A percentile compares a stretch with the other conserved stretches of the same genome.
These are phyloP conservation scores for Tethya wilhelma DNA, from an alignment of 37 sponge, comb jelly and placozoan genomes.

Conservation along the genomic window DNA sequence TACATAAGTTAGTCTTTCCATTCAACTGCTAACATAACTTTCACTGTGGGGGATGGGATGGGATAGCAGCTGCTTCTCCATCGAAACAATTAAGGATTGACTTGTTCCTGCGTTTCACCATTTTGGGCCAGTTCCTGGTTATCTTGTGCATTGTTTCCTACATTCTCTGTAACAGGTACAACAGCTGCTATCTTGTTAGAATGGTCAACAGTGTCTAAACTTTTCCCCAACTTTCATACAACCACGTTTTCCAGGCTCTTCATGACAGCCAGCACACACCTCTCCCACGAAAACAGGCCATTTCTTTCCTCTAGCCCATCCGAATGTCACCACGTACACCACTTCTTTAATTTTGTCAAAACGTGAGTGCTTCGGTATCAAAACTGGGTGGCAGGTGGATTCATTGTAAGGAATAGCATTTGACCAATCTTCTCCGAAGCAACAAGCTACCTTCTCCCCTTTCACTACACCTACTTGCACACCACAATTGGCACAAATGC, in stretches of 20 bases:
- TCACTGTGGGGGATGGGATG: too few relatives aligned
- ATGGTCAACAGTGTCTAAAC: too few relatives aligned
- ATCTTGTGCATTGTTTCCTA: too few relatives aligned
- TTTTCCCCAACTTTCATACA: too few relatives aligned
- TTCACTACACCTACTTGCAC: not conserved
- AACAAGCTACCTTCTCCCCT: slow-evolving; percentile 2
- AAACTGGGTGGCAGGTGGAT: slow-evolving; percentile 32
- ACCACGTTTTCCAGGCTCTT: not conserved
- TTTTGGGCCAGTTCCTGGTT: too few relatives aligned
- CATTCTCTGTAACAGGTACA: too few relatives aligned
- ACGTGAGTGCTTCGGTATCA: slow-evolving; percentile 10
- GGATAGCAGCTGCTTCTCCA: too few relatives aligned
- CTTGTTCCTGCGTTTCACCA: too few relatives aligned
- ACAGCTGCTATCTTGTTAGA: too few relatives aligned
- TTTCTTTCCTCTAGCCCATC: not conserved
- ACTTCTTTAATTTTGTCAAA: slow-evolving; percentile 13
- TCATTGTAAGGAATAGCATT: slow-evolving; percentile 24
- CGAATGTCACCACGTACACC: slow-evolving; percentile 1
- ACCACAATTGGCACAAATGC: slow-evolving; percentile 19
- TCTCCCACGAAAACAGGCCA: not conserved
- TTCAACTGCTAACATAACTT: too few relatives aligned
- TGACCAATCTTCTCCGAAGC: not conserved
- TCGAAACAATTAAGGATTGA: too few relatives aligned
- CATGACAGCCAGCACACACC: not conserved
- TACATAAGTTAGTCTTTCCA: too few relatives aligned